Percentiles rank a stretch among this genome's conserved stretches.
Conservation (phyloP, 53 echinoderm and acorn worm genomes). For the Mesocentrotus franciscanus region DNA sequence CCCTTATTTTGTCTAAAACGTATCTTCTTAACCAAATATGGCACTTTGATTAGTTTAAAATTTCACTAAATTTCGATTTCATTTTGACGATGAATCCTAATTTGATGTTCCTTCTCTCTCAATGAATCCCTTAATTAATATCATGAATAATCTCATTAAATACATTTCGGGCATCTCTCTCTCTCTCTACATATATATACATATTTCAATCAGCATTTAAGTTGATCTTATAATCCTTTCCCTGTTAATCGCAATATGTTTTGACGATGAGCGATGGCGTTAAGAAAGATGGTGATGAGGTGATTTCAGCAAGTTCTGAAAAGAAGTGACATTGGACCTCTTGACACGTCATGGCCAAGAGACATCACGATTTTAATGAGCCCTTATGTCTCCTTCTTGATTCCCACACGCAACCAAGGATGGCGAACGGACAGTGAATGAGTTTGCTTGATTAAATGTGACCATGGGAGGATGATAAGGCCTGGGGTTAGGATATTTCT, state of each 20-base stretch:
- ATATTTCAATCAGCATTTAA: too few species aligned
- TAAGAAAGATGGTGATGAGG: not conserved
- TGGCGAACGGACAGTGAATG: not conserved
- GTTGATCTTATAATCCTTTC: not conserved
- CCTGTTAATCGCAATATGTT: not conserved
- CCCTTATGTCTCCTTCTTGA: not conserved
- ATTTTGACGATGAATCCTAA: too few species aligned
- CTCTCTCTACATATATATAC: too few species aligned
- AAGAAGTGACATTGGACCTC: not conserved
- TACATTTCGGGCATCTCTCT: not conserved
- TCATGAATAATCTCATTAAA: not conserved
- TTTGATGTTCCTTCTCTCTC: not conserved
- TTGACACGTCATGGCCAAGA: not conserved
- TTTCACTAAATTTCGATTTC: too few species aligned
- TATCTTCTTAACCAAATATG: too few species aligned
- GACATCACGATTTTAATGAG: not conserved
- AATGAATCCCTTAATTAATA: not conserved
- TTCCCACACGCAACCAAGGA: not conserved
- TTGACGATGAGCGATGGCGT: not conserved
- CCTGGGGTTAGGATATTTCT: not conserved
- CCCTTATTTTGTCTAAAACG: too few species aligned
- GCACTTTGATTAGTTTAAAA: too few species aligned
- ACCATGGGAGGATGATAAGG: not conserved
- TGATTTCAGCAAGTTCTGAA: not conserved
- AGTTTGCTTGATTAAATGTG: not conserved